These are phyloP conservation scores for Aricia artaxerxes DNA, from an alignment of 2,888 invertebrate species.

Conservation along the genomic window DNA sequence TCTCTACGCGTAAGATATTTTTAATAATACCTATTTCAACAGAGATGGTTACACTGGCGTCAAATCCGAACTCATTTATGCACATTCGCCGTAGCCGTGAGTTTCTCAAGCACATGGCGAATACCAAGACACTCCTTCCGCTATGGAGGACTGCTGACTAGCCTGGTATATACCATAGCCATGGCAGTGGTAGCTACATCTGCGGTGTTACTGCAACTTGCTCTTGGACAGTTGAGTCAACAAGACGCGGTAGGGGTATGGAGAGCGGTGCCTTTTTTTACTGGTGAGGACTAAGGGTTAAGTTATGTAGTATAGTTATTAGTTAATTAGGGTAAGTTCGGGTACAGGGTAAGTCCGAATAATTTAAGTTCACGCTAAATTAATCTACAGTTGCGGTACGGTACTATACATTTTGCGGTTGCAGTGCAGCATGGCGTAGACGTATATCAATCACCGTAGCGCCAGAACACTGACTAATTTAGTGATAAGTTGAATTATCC, in stretches of 20 bases:
- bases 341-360: too few relatives aligned
- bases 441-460: too few relatives aligned
- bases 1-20: too few relatives aligned
- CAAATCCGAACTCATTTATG: constrained; percentile 62
- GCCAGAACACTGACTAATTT: too few relatives aligned
- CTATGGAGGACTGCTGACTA: constrained; percentile 76
- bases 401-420: too few relatives aligned
- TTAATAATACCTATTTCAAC: not conserved
- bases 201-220: constrained; percentile 81
- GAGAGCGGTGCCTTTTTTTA: constrained; percentile 84
- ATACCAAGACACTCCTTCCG: constrained; percentile 77
- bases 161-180: constrained; percentile 72
- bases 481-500: too few relatives aligned
- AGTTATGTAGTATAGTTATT: not conserved
- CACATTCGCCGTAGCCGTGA: constrained; percentile 78
- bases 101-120: constrained; percentile 80
- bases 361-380: too few relatives aligned
- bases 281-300: constrained; percentile 64
- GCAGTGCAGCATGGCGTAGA: too few relatives aligned
- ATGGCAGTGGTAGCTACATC: constrained; percentile 78
- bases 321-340: too few relatives aligned
- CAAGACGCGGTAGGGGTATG: constrained; percentile 83
- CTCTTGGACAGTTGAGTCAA: constrained; percentile 83
- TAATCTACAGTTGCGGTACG: too few relatives aligned
- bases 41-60: constrained; percentile 58